Evolutionary conservation across 2,113 vertebrate genomes (phyloP).

Genomic region (Marmota flaviventris): DNA sequence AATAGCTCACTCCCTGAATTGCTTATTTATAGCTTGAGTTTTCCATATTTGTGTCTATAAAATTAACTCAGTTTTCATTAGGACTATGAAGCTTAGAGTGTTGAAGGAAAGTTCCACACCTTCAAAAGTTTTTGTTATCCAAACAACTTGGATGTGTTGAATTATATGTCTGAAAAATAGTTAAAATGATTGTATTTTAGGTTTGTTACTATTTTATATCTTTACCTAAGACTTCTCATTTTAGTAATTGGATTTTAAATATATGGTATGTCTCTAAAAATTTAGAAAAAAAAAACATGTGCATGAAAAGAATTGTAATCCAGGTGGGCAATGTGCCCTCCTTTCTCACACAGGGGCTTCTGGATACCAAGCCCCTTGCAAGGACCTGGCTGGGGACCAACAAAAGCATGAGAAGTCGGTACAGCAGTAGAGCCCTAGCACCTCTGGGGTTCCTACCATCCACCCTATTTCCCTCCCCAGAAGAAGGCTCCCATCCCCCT

Average conservation of each 20-base stretch:
- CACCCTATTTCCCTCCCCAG: neutral
- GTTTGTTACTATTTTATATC: neutral
- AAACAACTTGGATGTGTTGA: neutral
- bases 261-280: neutral
- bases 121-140: neutral
- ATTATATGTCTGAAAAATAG: neutral
- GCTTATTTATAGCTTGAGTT: constrained; percentile 24
- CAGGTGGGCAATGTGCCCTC: rapidly evolving
- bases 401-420: neutral
- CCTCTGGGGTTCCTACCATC: neutral
- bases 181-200: neutral
- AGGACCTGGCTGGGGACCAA: neutral
- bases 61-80: constrained; percentile 45
- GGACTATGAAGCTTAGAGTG: neutral
- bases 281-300: neutral
- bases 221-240: neutral
- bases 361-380: neutral
- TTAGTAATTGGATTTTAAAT: neutral
- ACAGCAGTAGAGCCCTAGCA: rapidly evolving
- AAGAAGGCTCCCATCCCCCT: neutral
- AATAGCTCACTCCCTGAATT: constrained; percentile 28
- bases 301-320: neutral
- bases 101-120: neutral
- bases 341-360: neutral
- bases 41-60: neutral